These are phyloP conservation scores for Anneissia japonica DNA, from an alignment of 35 echinoderm and acorn worm genomes.

Conservation along the genomic window DNA sequence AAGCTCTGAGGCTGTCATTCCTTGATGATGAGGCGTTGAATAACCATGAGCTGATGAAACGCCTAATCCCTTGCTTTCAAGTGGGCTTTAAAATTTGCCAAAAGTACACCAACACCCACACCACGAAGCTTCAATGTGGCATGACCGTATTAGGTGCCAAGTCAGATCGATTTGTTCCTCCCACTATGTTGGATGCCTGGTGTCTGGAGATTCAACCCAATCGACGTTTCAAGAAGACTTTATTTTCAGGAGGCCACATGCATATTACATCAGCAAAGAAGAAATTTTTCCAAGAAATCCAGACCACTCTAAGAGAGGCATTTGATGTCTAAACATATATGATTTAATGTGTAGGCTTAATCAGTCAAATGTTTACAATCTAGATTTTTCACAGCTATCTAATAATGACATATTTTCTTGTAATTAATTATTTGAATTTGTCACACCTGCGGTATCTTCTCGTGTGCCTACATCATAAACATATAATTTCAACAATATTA, in stretches of 20 bases:
- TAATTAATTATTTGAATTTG: too few relatives aligned
- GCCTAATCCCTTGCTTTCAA: slow-evolving; percentile 20
- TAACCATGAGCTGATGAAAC: neutral
- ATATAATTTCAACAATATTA: too few relatives aligned
- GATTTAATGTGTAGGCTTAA: too few relatives aligned
- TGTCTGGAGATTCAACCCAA: neutral
- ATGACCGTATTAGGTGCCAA: slow-evolving; percentile 33
- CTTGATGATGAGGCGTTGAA: neutral
- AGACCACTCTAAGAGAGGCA: neutral
- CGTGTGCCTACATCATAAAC: too few relatives aligned
- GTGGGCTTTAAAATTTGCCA: slow-evolving; percentile 4
- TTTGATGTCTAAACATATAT: neutral
- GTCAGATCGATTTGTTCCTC: slow-evolving; percentile 11
- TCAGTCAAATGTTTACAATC: too few relatives aligned
- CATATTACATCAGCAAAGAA: neutral
- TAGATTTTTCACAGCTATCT: too few relatives aligned
- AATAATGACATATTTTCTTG: too few relatives aligned
- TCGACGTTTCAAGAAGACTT: slow-evolving; percentile 17
- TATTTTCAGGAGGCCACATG: slow-evolving; percentile 27
- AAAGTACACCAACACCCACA: neutral
- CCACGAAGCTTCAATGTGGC: slow-evolving; percentile 10
- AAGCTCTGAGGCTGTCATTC: neutral
- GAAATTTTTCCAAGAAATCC: neutral
- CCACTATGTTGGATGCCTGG: slow-evolving; percentile 13
- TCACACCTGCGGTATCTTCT: too few relatives aligned